Evolutionary conservation across 2,888 invertebrate species (phyloP).

Genomic region (Hermaeophaga mercurialis): DNA sequence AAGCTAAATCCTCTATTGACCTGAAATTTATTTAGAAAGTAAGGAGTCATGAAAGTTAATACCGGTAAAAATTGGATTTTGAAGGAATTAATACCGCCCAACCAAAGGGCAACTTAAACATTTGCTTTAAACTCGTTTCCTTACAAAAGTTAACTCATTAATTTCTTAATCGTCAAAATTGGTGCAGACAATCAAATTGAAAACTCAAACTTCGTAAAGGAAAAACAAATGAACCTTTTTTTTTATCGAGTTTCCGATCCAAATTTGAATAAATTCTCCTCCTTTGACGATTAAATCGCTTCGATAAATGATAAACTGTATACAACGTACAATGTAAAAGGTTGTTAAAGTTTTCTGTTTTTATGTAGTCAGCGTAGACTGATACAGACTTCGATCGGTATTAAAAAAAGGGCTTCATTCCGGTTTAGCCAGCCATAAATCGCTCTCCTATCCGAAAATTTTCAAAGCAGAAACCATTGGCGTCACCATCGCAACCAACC

Average conservation of each 20-base stretch:
- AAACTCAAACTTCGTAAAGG: not conserved
- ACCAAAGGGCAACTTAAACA: no score
- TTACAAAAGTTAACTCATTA: not conserved
- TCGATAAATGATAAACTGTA: slow-evolving; percentile 21
- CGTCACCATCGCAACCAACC: not conserved
- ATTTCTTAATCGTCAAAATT: slow-evolving; percentile 1
- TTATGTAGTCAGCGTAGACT: slow-evolving; percentile 39
- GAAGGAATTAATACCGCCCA: no score
- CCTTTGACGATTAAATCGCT: slow-evolving; percentile 18
- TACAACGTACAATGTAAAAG: slow-evolving; percentile 21
- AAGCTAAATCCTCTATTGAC: no score
- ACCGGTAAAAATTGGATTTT: no score
- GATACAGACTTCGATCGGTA: slow-evolving; percentile 41
- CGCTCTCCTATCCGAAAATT: slow-evolving; percentile 7
- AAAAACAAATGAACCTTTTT: slow-evolving; percentile 1
- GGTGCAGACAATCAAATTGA: not conserved
- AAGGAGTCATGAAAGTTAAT: no score
- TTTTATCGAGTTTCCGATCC: slow-evolving; percentile 3
- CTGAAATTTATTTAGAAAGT: no score
- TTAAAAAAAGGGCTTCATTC: slow-evolving; percentile 36
- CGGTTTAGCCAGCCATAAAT: slow-evolving; percentile 24
- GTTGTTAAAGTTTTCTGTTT: slow-evolving; percentile 25
- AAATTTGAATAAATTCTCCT: slow-evolving; percentile 14
- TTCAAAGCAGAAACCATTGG: not conserved
- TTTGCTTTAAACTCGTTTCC: no score